Evolutionary conservation across 2,888 invertebrate species (phyloP).

Genomic region (Arge pagana): DNA sequence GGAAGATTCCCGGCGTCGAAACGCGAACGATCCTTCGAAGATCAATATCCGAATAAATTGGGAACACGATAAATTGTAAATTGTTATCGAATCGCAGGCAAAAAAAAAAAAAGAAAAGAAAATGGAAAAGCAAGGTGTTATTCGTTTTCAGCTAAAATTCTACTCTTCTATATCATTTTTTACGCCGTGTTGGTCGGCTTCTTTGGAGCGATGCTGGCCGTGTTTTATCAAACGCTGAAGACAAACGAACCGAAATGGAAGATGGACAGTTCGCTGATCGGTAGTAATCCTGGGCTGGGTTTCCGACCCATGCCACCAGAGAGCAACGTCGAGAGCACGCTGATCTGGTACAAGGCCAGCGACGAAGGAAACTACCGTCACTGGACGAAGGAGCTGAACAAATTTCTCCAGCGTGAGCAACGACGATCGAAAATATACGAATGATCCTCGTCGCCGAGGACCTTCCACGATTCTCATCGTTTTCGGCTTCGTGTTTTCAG

Average conservation of each 20-base stretch:
- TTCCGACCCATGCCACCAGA: slow-evolving; percentile 96
- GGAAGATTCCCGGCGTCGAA: too few species aligned
- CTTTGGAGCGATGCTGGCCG: slow-evolving; percentile 91
- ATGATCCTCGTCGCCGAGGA: not conserved
- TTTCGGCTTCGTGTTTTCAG: slow-evolving; percentile 46
- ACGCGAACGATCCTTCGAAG: too few species aligned
- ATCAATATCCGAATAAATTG: too few species aligned
- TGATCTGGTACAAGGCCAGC: slow-evolving; percentile 90
- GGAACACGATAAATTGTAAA: too few species aligned
- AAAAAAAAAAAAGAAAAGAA: not conserved
- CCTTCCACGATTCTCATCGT: not conserved
- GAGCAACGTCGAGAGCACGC: slow-evolving; percentile 90
- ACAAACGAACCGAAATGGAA: slow-evolving; percentile 87
- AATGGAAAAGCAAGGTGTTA: slow-evolving; percentile 47
- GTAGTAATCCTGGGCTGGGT: slow-evolving; percentile 94
- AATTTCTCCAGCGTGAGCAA: slow-evolving; percentile 76
- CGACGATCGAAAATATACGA: not conserved
- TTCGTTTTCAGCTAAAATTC: slow-evolving; percentile 88
- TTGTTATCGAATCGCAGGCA: too few species aligned
- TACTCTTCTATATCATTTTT: slow-evolving; percentile 95
- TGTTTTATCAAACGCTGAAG: slow-evolving; percentile 93
- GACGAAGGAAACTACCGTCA: slow-evolving; percentile 78
- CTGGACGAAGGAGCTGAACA: slow-evolving; percentile 78
- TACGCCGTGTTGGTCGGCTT: slow-evolving; percentile 91
- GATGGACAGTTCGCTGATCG: slow-evolving; percentile 83